These are phyloP conservation scores for Neuroterus valhalla DNA, from an alignment of 1,140 invertebrate species.

Conservation along the genomic window DNA sequence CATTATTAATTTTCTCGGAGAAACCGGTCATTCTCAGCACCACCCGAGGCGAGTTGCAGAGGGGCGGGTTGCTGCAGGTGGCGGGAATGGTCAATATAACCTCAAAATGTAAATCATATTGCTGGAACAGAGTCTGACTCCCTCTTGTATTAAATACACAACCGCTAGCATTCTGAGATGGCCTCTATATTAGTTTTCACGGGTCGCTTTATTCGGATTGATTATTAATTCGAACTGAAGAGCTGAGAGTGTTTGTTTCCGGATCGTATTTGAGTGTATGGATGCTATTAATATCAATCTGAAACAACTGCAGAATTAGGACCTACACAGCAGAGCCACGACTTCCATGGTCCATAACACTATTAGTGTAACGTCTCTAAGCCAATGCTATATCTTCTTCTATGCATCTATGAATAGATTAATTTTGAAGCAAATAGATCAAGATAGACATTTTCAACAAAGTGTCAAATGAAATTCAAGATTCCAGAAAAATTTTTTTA, in stretches of 20 bases:
- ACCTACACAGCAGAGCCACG: too few species aligned
- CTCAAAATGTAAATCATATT: conserved; percentile 76
- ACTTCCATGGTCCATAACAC: too few species aligned
- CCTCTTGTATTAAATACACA: conserved; percentile 57
- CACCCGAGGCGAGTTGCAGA: conserved; percentile 55
- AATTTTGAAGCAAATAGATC: too few species aligned
- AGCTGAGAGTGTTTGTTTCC: conserved; percentile 19
- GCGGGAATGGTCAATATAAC: conserved; percentile 74
- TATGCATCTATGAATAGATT: too few species aligned
- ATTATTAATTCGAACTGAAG: conserved; percentile 49
- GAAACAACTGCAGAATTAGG: too few species aligned
- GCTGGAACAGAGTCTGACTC: conserved; percentile 59
- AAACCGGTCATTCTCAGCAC: conserved; percentile 67
- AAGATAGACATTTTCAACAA: too few species aligned
- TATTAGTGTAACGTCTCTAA: too few species aligned
- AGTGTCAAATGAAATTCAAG: not conserved
- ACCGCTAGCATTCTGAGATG: conserved; percentile 46
- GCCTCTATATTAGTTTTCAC: conserved; percentile 65
- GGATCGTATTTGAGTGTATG: not conserved
- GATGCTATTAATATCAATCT: too few species aligned
- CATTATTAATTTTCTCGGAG: conserved; percentile 67
- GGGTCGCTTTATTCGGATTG: conserved; percentile 65
- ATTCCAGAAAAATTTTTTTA: not conserved
- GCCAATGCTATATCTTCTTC: too few species aligned
- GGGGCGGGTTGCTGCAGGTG: conserved; percentile 70